A percentile compares a stretch with the other conserved stretches of the same genome.
Evolutionary conservation across 2,113 vertebrate genomes (phyloP).

Genomic region (Esox niger): DNA sequence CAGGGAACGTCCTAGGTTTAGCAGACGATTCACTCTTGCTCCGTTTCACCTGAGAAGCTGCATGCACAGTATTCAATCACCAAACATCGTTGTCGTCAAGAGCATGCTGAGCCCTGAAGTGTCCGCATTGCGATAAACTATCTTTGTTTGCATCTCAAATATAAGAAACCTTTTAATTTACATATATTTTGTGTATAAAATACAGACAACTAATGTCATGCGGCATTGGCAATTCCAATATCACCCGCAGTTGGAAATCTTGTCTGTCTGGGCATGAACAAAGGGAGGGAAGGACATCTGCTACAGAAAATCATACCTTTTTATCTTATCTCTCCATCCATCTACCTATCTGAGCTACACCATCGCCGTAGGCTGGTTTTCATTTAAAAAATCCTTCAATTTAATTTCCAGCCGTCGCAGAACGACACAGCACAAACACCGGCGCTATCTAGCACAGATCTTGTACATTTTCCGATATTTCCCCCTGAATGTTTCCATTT

Average conservation of each 20-base stretch:
- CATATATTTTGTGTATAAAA: conserved; percentile 44
- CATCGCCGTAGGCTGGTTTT: conserved; percentile 45
- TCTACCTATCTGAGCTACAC: conserved; percentile 48
- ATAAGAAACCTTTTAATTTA: conserved; percentile 46
- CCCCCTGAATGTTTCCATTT: conserved; percentile 13
- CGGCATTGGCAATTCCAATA: conserved; percentile 27
- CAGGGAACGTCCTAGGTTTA: conserved; percentile 12
- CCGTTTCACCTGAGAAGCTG: conserved; percentile 47
- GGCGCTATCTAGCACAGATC: conserved; percentile 37
- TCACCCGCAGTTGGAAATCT: conserved; percentile 27
- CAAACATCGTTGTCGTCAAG: conserved; percentile 13
- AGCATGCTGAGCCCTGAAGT: conserved; percentile 11
- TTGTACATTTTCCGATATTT: conserved; percentile 18
- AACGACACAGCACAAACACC: conserved; percentile 18
- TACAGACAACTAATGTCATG: conserved; percentile 11
- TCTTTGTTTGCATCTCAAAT: conserved; percentile 56
- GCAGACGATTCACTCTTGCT: conserved; percentile 23
- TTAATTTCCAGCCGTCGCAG: conserved; percentile 42
- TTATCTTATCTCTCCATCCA: conserved; percentile 56
- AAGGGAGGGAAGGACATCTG: conserved; percentile 44
- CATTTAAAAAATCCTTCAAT: conserved; percentile 42
- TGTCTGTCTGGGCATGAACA: conserved; percentile 36
- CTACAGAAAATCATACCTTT: conserved; percentile 37
- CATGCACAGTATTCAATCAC: conserved; percentile 30
- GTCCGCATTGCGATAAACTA: conserved; percentile 37